Evolutionary conservation across 2,113 vertebrate species (phyloP).

Genomic region (Colinus virginianus): DNA sequence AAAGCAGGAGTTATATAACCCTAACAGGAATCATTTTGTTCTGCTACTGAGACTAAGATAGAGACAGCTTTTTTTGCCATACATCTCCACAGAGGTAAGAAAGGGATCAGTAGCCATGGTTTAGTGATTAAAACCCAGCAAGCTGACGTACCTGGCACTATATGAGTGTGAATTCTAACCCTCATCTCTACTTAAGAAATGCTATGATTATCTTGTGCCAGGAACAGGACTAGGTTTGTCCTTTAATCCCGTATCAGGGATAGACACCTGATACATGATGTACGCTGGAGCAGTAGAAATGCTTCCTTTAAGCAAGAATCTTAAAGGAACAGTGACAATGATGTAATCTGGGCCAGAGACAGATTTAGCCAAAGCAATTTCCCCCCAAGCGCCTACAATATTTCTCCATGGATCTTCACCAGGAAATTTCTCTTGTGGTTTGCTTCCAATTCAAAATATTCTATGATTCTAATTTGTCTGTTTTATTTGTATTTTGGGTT

Average conservation of each 20-base stretch:
- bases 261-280: not conserved
- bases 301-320: not conserved
- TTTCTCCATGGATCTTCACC: rapidly evolving
- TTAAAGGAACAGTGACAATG: not conserved
- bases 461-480: not conserved
- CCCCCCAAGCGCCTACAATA: not conserved
- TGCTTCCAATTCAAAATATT: not conserved
- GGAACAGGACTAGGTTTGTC: not conserved
- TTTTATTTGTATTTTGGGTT: too few relatives aligned
- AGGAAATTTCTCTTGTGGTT: not conserved
- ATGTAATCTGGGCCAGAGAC: not conserved
- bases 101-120: not conserved
- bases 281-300: not conserved
- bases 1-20: constrained; percentile 30
- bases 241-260: not conserved
- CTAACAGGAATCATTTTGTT: constrained; percentile 22
- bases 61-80: not conserved
- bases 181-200: not conserved
- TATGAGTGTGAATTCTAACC: not conserved
- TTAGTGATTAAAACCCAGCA: not conserved
- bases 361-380: not conserved
- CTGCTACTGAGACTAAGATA: not conserved
- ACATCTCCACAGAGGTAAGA: not conserved
- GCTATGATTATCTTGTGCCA: not conserved
- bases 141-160: not conserved